Evolutionary conservation across 2,113 vertebrate genomes (phyloP).

Genomic region (Eudyptes chrysolophus): DNA sequence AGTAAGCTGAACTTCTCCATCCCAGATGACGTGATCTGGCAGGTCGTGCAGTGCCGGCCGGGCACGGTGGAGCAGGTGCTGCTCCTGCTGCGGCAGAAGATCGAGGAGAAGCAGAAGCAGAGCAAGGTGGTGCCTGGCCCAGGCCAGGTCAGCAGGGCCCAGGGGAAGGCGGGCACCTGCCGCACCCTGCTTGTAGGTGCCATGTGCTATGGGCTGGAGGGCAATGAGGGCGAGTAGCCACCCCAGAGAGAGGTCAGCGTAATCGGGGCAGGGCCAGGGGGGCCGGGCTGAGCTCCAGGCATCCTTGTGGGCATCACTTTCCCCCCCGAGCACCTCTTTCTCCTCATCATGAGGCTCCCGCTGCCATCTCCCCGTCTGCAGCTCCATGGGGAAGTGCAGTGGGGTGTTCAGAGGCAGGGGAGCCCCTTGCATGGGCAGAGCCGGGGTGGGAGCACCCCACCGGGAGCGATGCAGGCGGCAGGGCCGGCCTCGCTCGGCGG

Average conservation of each 20-base stretch:
- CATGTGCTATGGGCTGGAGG: neutral
- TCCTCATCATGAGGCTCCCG: neutral
- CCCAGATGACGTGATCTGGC: conserved; percentile 56
- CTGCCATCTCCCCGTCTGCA: neutral
- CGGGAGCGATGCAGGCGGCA: neutral
- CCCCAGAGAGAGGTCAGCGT: neutral
- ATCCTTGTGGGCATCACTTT: neutral
- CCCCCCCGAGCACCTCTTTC: neutral
- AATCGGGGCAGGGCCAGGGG: neutral
- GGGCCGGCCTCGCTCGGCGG: neutral
- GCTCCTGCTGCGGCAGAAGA: conserved; percentile 65
- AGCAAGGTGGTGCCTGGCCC: neutral
- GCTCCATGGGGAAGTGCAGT: neutral
- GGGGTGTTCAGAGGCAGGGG: neutral
- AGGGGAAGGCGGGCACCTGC: neutral
- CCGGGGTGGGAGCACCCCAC: neutral
- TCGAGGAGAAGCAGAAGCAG: conserved; percentile 64
- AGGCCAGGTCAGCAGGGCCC: conserved; percentile 40
- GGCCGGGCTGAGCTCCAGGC: neutral
- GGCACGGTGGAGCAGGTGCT: conserved; percentile 74
- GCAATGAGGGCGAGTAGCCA: neutral
- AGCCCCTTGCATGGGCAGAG: neutral
- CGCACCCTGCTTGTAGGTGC: neutral
- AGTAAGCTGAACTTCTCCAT: conserved; percentile 70
- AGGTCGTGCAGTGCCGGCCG: conserved; percentile 59